phyloP scores from a whole-genome alignment of 2,797 vertebrate species.

The Eulemur mongoz region DNA sequence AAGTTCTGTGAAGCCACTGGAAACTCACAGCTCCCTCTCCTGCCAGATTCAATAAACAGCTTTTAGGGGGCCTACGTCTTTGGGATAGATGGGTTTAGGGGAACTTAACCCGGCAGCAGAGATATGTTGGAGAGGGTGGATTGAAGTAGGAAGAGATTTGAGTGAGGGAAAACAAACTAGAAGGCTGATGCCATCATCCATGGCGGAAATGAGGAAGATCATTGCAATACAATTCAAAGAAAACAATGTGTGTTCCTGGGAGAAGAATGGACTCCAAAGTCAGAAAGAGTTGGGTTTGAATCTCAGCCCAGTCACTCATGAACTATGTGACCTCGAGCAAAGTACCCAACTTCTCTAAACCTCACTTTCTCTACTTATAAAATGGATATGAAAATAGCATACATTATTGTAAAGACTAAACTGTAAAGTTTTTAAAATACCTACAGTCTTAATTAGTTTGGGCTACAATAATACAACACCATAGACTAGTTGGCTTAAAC shows the following conservation, averaged over 20 bases:
- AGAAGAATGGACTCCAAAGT: neutral
- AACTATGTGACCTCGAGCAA: neutral
- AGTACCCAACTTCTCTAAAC: neutral
- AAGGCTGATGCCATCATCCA: too few species aligned
- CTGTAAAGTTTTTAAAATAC: neutral
- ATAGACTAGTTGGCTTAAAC: neutral
- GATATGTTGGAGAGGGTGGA: neutral
- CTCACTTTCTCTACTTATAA: neutral
- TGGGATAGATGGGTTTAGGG: neutral
- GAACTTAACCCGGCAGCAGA: neutral
- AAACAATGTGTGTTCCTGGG: neutral
- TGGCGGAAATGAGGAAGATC: neutral
- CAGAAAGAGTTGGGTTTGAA: neutral
- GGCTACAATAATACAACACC: neutral
- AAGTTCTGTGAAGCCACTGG: neutral
- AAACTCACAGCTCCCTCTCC: neutral
- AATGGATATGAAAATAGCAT: neutral
- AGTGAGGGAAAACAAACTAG: neutral
- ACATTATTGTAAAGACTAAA: neutral
- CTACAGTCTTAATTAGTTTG: neutral
- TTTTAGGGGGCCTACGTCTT: neutral
- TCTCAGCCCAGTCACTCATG: neutral
- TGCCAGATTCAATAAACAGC: neutral
- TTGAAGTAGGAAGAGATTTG: neutral
- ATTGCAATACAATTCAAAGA: neutral